phyloP scores from a whole-genome alignment of 2,888 invertebrate species.

The Crepidodera aurea region DNA sequence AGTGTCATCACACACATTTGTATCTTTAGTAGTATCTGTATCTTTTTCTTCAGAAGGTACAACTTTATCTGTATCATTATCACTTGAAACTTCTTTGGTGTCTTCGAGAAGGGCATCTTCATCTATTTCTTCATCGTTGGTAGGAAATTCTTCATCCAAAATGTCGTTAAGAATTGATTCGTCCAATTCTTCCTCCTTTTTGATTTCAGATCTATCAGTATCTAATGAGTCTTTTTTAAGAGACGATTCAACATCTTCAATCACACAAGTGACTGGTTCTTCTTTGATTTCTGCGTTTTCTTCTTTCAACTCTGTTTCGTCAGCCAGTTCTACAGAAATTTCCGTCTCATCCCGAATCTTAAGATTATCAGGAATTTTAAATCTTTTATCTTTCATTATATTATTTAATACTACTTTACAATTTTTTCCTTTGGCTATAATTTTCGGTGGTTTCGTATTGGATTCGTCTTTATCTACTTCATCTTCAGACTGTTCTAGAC shows the following conservation, averaged over 20 bases:
- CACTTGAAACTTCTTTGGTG: background rate
- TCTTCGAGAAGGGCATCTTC: constrained; percentile 5
- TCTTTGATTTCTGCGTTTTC: no score
- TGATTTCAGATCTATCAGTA: background rate
- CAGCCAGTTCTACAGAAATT: constrained; percentile 8
- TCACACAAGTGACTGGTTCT: no score
- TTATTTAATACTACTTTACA: constrained; percentile 56
- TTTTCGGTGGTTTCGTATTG: constrained; percentile 11
- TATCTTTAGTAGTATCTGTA: no score
- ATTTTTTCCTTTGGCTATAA: constrained; percentile 44
- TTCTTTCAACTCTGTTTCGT: background rate
- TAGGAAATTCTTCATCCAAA: constrained; percentile 9
- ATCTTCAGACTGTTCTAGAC: constrained; percentile 13
- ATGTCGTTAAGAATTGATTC: constrained; percentile 20
- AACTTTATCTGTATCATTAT: background rate
- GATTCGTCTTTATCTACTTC: constrained; percentile 15
- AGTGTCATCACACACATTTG: no score
- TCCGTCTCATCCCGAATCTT: constrained; percentile 26
- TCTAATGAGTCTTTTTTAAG: background rate
- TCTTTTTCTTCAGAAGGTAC: no score
- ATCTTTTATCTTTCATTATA: constrained; percentile 50
- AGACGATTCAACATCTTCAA: background rate
- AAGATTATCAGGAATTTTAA: constrained; percentile 35
- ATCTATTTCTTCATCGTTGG: constrained; percentile 10
- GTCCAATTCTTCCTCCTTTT: constrained; percentile 9